Base-by-base conservation (phyloP, 1,140 invertebrate genomes). In the Cydia splendana region DNA sequence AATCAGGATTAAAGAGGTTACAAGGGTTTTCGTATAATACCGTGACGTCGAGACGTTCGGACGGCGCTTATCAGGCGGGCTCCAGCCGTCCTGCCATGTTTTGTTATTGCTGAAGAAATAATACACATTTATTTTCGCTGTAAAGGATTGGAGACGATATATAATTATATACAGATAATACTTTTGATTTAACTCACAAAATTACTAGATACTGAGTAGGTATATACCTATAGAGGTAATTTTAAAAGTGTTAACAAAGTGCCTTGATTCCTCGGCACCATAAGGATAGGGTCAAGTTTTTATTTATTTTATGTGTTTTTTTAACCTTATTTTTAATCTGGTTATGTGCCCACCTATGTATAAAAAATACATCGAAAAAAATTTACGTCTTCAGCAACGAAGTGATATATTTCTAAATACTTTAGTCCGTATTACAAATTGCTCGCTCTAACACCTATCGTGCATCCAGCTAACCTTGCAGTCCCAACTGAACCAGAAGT, bases 1-100 rank as follows among this genome's bases (percentile, higher is more conserved):
- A 87, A 89, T 89, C 83, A 87, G 78, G 82, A 81, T 83, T 84
- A 85, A 84, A 83, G 77, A 77, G 80, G 80, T 83, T 77, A 82
- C 30, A 76, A 75, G 74, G 71, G 78, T 77, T 76, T 78, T 76
- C 76, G 77, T 79, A 73, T 75, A 80, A 79, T 80, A 75, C 75
- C 74, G 76, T 69, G 67, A 77, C 78, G 79, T 51, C 77, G 75
- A 83, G 78, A 81, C 79, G 75, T 78, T 79, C 73, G 75, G 79
- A 81, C 77, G 80, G 80, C 76, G 28, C 67, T 71, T 71, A 71
- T 71, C 67, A 71, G 34, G 34, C 67, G 67, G 34, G 67, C 34
- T 71, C 67, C 67, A 71, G 67, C 67, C 34, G 67, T 38, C 34
- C 34, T 71, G 67, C 67, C 30, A 38, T 71, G 67, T 71, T 71